Evolutionary conservation across 2,113 vertebrate species (phyloP).

Genomic region (Indri indri): DNA sequence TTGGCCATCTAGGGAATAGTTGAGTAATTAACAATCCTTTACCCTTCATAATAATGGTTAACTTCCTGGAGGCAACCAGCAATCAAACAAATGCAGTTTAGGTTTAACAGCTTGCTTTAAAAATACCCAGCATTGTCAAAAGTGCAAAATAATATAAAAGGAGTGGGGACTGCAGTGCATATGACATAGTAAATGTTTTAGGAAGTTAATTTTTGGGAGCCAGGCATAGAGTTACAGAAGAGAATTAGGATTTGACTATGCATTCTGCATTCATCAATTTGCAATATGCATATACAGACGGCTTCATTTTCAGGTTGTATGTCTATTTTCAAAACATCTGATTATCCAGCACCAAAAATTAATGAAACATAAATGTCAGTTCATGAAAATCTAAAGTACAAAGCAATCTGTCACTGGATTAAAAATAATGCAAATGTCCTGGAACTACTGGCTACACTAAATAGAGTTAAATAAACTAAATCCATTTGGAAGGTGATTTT

Average conservation of each 20-base stretch:
- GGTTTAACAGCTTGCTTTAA: not conserved
- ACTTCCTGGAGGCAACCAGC: not conserved
- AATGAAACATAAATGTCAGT: not conserved
- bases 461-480: not conserved
- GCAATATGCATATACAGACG: not conserved
- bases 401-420: not conserved
- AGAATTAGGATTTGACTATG: not conserved
- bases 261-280: not conserved
- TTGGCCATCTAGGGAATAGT: not conserved
- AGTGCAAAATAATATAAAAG: not conserved
- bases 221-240: not conserved
- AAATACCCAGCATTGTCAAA: not conserved
- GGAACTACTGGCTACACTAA: not conserved
- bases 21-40: not conserved
- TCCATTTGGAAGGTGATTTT: conserved; percentile 9
- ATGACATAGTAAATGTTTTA: not conserved
- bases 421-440: conserved; percentile 21
- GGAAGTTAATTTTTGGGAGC: not conserved
- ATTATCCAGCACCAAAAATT: not conserved
- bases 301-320: not conserved
- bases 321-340: not conserved
- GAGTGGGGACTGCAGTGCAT: not conserved
- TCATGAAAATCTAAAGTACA: not conserved
- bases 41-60: not conserved
- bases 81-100: conserved; percentile 15